phyloP scores from a whole-genome alignment of 2,113 vertebrate genomes.

The Colius striatus region DNA sequence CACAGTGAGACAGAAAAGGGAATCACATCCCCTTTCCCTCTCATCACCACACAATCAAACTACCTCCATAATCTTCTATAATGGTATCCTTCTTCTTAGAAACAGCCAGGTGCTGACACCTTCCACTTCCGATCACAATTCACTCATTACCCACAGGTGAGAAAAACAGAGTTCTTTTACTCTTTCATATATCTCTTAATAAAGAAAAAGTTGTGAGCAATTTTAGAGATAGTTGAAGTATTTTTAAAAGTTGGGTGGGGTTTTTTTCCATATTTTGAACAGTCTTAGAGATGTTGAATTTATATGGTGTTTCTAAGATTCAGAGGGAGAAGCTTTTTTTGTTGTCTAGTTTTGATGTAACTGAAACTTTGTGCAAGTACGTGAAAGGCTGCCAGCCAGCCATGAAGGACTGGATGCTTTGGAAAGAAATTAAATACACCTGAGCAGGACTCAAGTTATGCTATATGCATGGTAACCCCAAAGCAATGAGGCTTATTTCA shows the following conservation, averaged over 20 bases:
- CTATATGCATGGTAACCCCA: not conserved
- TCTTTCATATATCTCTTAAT: not conserved
- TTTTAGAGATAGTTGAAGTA: not conserved
- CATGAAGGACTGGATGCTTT: not conserved
- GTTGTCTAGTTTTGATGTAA: not conserved
- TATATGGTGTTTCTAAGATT: not conserved
- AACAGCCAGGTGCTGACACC: not conserved
- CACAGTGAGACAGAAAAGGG: not conserved
- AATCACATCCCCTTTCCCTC: not conserved
- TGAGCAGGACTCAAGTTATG: not conserved
- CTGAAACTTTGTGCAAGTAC: not conserved
- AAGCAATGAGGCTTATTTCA: not conserved
- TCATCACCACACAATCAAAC: not conserved
- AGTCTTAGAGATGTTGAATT: not conserved
- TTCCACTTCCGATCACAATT: not conserved
- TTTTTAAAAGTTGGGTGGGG: not conserved
- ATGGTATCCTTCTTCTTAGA: not conserved
- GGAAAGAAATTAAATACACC: constrained; percentile 2
- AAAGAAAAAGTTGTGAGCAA: not conserved
- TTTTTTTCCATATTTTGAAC: not conserved
- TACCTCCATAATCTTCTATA: not conserved
- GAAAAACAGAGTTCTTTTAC: not conserved
- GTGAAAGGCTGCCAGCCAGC: not conserved
- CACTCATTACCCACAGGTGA: not conserved
- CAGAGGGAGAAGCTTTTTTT: not conserved